Evolutionary conservation across 2,113 vertebrate species (phyloP).

Genomic region (Nycticryphes semicollaris): DNA sequence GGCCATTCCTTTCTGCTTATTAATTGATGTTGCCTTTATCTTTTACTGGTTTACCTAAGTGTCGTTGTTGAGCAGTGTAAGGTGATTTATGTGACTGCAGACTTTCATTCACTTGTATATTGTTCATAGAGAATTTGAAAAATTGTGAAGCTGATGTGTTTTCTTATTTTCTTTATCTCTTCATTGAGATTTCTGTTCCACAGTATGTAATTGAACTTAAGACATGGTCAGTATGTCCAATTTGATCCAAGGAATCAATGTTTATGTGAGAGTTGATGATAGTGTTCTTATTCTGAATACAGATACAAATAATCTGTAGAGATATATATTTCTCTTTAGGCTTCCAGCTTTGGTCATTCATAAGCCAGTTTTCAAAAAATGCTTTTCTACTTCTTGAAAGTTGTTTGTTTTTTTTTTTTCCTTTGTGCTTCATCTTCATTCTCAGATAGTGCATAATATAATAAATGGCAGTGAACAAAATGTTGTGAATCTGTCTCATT

Average conservation of each 20-base stretch:
- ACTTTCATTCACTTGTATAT: not conserved
- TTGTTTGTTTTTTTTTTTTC: not conserved
- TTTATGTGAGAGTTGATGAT: not conserved
- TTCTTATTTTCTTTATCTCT: not conserved
- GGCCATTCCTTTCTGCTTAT: not conserved
- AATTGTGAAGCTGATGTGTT: not conserved
- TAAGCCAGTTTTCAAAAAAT: not conserved
- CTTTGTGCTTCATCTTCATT: not conserved
- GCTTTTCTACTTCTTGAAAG: not conserved
- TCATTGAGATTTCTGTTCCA: not conserved
- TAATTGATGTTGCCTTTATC: not conserved
- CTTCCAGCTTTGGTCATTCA: not conserved
- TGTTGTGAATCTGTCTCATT: not conserved
- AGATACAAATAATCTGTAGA: not conserved
- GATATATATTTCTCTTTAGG: not conserved
- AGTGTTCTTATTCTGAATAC: not conserved
- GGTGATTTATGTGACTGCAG: not conserved
- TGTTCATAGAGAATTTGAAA: not conserved
- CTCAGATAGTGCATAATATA: not conserved
- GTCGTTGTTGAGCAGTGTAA: not conserved
- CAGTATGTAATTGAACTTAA: not conserved
- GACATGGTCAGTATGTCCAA: not conserved
- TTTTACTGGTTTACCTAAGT: not conserved
- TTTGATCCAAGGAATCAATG: not conserved
- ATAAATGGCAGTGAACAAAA: not conserved